phyloP scores from a whole-genome alignment of 2,797 vertebrate genomes.

The Lithobates pipiens region DNA sequence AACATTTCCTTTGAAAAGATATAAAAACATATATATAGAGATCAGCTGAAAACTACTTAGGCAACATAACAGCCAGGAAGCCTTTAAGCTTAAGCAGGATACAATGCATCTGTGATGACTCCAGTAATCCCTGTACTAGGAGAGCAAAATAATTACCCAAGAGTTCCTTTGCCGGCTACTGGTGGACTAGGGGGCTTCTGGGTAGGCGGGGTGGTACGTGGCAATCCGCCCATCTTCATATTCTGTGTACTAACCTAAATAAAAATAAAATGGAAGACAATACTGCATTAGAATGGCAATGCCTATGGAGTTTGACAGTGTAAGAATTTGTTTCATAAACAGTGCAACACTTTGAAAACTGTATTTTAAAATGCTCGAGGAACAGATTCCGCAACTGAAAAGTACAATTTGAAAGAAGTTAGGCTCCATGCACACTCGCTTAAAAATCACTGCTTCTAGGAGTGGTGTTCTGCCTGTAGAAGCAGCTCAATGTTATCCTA shows the following conservation, averaged over 20 bases:
- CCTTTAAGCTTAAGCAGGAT: background rate
- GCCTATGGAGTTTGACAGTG: too few species aligned
- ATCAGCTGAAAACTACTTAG: background rate
- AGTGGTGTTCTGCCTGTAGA: too few species aligned
- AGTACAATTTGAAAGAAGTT: too few species aligned
- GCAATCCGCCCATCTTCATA: constrained; percentile 93
- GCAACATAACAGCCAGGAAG: background rate
- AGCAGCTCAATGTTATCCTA: too few species aligned
- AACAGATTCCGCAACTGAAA: too few species aligned
- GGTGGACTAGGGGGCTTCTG: constrained; percentile 98
- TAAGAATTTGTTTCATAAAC: too few species aligned
- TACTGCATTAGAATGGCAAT: background rate
- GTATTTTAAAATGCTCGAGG: too few species aligned
- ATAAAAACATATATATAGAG: background rate
- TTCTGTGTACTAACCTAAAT: constrained; percentile 95
- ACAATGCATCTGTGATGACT: background rate
- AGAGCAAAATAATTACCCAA: constrained; percentile 85
- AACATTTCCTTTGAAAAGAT: background rate
- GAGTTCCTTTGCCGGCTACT: constrained; percentile 93
- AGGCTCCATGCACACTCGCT: too few species aligned
- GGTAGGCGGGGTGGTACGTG: constrained; percentile 94
- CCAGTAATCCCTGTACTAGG: background rate
- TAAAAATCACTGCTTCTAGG: too few species aligned
- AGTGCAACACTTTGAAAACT: too few species aligned
- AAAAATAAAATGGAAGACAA: constrained; percentile 61